Conservation (phyloP, 2,888 invertebrate genomes). For the Rotaria magnacalcarata region DNA sequence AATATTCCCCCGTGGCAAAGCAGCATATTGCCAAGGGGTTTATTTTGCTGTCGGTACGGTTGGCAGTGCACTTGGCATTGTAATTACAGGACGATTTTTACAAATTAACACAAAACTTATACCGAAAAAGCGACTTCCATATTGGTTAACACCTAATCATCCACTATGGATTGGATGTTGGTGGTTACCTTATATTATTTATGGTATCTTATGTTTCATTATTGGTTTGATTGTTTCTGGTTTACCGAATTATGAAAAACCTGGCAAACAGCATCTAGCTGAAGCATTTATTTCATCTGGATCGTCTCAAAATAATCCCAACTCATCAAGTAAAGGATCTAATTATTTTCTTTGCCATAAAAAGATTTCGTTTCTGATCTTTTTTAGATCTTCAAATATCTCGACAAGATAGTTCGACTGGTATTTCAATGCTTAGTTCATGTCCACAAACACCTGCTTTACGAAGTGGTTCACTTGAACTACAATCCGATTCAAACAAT, state of each 20-base stretch:
- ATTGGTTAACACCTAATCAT: conserved; percentile 25
- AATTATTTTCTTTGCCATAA: not conserved
- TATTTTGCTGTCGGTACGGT: conserved; percentile 43
- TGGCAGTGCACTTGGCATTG: conserved; percentile 42
- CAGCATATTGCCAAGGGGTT: conserved; percentile 40
- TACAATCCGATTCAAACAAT: not conserved
- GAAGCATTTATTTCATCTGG: too few relatives aligned
- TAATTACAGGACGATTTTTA: conserved; percentile 42
- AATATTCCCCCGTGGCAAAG: conserved; percentile 41
- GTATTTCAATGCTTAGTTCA: not conserved
- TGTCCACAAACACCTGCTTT: not conserved
- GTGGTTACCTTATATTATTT: conserved; percentile 24
- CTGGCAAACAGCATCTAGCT: not conserved
- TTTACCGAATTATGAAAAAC: conserved; percentile 13
- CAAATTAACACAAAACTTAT: not conserved
- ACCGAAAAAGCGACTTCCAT: not conserved
- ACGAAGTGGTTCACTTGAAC: too few relatives aligned
- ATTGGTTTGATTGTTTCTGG: conserved; percentile 24
- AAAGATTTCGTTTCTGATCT: not conserved
- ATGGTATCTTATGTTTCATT: not conserved
- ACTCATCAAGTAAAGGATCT: not conserved
- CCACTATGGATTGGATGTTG: conserved; percentile 32
- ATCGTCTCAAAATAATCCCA: not conserved
- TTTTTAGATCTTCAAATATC: not conserved
- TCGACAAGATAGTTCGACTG: not conserved